Evolutionary conservation across 2,113 vertebrate species (phyloP), one percentile per base, ranked within the genome.

Genomic region (Symphodus melops): DNA sequence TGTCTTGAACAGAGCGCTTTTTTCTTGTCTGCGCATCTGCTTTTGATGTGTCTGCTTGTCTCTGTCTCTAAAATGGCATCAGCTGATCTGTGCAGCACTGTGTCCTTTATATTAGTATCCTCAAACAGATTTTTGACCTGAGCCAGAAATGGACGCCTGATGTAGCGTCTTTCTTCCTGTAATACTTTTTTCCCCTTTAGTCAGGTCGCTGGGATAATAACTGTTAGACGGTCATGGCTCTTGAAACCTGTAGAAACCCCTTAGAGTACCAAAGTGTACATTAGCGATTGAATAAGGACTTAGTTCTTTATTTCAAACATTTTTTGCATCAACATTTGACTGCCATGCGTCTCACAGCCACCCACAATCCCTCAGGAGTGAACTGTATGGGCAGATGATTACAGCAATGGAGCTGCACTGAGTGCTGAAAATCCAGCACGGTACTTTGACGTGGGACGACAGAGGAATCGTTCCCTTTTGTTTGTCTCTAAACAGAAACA

Each of bases 401-500:
- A 73, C 16, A 72, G 14, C 54, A 52, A 57, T 70, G 60, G 77
- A 74, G 53, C 66, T 68, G 41, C 49, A 63, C 65, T 71, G 63
- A 79, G 71, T 23, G 59, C 52, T 36, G 52, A 82, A 77, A 39
- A 37, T 66, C 69, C 68, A 72, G 75, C 44, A 25, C 66, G 52
- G 71, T 25, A 39, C 6, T 4, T 21, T 48, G 72, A 81, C 16
- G 67, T 62, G 73, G 75, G 83, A 83, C 16, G 19, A 71, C 64
- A 80, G 58, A 77, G 52, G 69, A 72, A 59, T 62, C 13, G 5
- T 77, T 86, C 51, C 46, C 73, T 63, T 73, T 63, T 37, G 53
- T 83, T 41, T 78, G 72, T 85, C 81, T 76, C 73, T 72, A 75
- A 83, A 84, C 80, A 86, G 51, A 80, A 81, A 79, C 41, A 55